These are phyloP conservation scores for Tetragonula clypearis DNA, from an alignment of 1,140 invertebrate genomes.

Conservation along the genomic window DNA sequence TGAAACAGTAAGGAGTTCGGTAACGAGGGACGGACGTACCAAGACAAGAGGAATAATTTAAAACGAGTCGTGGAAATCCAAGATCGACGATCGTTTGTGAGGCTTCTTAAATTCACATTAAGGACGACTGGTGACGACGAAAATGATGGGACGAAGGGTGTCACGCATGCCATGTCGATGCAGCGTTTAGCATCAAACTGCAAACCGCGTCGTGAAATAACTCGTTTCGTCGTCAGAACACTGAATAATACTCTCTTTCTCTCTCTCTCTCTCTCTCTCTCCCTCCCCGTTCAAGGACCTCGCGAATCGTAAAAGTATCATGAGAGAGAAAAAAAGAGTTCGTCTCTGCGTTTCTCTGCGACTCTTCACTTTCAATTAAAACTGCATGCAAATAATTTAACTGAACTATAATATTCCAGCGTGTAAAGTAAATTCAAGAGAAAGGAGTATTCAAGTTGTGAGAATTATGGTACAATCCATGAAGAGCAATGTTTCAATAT, in stretches of 20 bases:
- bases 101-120: slow-evolving; percentile 31
- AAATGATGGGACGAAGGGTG: slow-evolving; percentile 24
- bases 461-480: too few species aligned
- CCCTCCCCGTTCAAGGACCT: not conserved
- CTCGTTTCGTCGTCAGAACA: slow-evolving; percentile 9
- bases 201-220: not conserved
- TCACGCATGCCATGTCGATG: slow-evolving; percentile 24
- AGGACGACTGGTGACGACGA: slow-evolving; percentile 28
- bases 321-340: too few species aligned
- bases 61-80: slow-evolving; percentile 23
- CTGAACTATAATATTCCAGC: too few species aligned
- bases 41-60: slow-evolving; percentile 6
- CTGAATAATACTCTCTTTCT: not conserved
- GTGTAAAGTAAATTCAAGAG: too few species aligned
- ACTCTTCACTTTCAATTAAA: too few species aligned
- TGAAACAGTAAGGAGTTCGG: not conserved
- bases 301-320: not conserved
- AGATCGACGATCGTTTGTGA: slow-evolving; percentile 16
- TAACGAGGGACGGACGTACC: not conserved
- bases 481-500: too few species aligned
- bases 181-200: slow-evolving; percentile 25
- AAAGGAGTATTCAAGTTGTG: too few species aligned
- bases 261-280: too few species aligned
- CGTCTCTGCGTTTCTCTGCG: too few species aligned
- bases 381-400: too few species aligned